These are phyloP conservation scores for Hippopotamus amphibius DNA, from an alignment of 2,113 vertebrate genomes.

Conservation along the genomic window DNA sequence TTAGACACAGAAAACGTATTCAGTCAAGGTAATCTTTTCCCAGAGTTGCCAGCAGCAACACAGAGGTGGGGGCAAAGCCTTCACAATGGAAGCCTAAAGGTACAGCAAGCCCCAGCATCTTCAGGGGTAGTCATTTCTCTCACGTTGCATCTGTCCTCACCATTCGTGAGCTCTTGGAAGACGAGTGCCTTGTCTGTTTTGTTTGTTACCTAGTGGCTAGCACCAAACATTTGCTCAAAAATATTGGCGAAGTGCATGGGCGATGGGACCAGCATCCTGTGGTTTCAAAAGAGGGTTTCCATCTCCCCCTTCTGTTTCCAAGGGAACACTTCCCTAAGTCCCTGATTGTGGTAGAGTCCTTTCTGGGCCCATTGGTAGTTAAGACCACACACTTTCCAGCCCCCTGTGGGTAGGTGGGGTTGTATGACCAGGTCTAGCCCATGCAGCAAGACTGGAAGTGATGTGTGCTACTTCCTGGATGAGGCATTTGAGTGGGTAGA, in stretches of 20 bases:
- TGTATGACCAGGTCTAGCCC: not conserved
- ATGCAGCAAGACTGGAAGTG: not conserved
- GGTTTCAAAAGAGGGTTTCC: not conserved
- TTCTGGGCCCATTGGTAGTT: not conserved
- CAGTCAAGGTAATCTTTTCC: not conserved
- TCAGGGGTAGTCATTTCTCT: not conserved
- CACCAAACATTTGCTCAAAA: not conserved
- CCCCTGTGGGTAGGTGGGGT: not conserved
- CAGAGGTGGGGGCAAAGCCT: not conserved
- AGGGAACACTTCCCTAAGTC: not conserved
- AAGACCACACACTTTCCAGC: not conserved
- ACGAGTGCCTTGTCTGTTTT: fast-evolving
- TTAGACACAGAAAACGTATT: not conserved
- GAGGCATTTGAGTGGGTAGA: not conserved
- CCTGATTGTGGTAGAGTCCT: not conserved
- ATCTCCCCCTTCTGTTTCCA: not conserved
- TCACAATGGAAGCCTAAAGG: not conserved
- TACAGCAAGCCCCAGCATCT: not conserved
- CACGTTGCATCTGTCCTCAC: not conserved
- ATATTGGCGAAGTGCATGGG: not conserved
- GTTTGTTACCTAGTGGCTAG: not conserved
- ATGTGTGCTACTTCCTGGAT: not conserved
- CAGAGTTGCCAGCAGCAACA: not conserved
- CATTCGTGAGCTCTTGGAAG: not conserved
- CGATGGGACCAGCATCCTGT: not conserved